Percentiles rank a stretch among this genome's conserved stretches.
Conservation (phyloP, 53 echinoderm and acorn worm genomes). For the Holothuria leucospilota region DNA sequence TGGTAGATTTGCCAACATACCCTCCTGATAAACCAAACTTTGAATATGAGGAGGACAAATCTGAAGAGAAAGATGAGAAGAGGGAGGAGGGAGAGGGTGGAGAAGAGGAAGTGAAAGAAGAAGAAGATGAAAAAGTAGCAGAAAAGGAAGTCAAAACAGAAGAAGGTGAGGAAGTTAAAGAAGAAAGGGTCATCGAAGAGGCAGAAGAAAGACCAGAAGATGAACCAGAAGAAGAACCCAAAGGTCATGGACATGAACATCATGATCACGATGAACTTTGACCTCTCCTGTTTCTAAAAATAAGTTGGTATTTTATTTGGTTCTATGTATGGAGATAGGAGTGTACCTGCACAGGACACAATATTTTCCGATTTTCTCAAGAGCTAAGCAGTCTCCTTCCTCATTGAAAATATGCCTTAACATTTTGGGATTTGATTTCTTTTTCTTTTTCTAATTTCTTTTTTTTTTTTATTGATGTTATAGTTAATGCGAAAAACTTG, state of each 20-base stretch:
- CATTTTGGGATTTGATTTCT: background rate
- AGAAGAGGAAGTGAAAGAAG: background rate
- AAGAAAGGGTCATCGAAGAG: background rate
- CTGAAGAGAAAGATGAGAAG: background rate
- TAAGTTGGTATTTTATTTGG: background rate
- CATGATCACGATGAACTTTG: slow-evolving; percentile 78
- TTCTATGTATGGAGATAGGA: background rate
- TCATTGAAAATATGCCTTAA: background rate
- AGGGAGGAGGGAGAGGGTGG: slow-evolving; percentile 9
- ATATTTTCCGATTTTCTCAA: too few relatives aligned
- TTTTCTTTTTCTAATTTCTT: too few relatives aligned
- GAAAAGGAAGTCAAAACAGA: slow-evolving; percentile 2
- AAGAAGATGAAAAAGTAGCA: background rate
- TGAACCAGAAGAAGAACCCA: background rate
- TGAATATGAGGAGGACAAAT: slow-evolving; percentile 62
- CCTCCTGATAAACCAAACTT: slow-evolving; percentile 49
- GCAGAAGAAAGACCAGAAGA: background rate
- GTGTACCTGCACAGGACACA: too few relatives aligned
- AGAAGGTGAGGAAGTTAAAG: slow-evolving; percentile 10
- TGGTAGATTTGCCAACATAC: slow-evolving; percentile 76
- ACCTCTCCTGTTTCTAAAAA: slow-evolving; percentile 31
- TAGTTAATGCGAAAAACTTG: background rate
- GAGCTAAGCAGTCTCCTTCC: too few relatives aligned
- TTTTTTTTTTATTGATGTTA: background rate
- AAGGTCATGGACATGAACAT: slow-evolving; percentile 10